A percentile compares a stretch with the other conserved stretches of the same genome.
Evolutionary conservation across 2,888 invertebrate genomes (phyloP).

Genomic region (Zootermopsis nevadensis): DNA sequence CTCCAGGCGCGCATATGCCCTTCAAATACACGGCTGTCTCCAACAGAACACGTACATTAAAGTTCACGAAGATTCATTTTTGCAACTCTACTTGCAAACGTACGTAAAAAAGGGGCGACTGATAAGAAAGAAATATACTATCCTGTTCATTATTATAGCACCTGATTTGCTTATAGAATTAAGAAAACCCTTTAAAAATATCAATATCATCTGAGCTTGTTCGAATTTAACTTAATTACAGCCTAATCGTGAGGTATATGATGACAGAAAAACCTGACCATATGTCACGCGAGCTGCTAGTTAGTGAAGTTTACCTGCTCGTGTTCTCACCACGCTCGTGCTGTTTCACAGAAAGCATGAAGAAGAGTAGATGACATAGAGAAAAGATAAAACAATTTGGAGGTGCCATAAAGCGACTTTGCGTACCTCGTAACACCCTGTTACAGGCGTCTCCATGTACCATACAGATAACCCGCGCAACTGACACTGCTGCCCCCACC

Average conservation of each 20-base stretch:
- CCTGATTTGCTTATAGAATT: no score
- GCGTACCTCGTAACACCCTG: conserved; percentile 39
- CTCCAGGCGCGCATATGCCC: no score
- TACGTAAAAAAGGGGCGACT: no score
- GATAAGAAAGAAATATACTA: no score
- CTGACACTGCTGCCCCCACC: not conserved
- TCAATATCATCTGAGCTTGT: no score
- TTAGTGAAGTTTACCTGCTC: not conserved
- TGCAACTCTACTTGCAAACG: no score
- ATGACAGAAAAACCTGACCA: not conserved
- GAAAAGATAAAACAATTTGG: conserved; percentile 44
- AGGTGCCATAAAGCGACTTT: conserved; percentile 41
- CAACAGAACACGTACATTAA: no score
- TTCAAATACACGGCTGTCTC: no score
- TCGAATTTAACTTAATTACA: no score
- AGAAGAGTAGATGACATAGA: not conserved
- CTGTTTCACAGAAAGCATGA: not conserved
- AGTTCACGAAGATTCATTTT: no score
- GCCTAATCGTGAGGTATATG: not conserved
- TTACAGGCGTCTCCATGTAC: not conserved
- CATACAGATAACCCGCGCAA: not conserved
- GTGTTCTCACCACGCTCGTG: not conserved
- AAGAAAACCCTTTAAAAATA: no score
- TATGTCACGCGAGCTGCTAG: not conserved
- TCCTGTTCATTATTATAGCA: no score